These are phyloP conservation scores for Drosophila kuntzei DNA, from an alignment of 2,888 invertebrate genomes.

Conservation along the genomic window DNA sequence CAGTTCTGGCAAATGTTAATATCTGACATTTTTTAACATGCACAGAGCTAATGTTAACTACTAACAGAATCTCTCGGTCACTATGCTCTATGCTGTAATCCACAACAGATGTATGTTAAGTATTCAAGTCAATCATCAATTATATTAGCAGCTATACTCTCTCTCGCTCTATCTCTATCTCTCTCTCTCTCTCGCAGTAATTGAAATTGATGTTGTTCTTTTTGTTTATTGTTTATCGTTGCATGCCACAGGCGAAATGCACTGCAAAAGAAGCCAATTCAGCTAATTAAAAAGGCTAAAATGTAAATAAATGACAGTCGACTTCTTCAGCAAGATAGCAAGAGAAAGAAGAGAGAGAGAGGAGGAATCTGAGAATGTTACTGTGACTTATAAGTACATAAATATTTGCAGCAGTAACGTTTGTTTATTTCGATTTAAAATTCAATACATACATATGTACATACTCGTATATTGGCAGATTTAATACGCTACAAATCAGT, in stretches of 20 bases:
- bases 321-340: neutral
- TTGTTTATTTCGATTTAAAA: constrained; percentile 6
- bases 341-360: neutral
- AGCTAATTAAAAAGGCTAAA: constrained; percentile 51
- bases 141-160: neutral
- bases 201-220: too few species aligned
- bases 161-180: neutral
- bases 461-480: constrained; percentile 8
- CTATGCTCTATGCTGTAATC: neutral
- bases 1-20: too few species aligned
- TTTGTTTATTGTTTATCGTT: too few species aligned
- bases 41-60: neutral
- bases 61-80: neutral
- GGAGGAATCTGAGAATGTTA: neutral
- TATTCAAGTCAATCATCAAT: neutral
- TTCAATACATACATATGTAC: neutral
- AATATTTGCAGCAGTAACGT: neutral
- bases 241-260: constrained; percentile 19
- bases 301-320: constrained; percentile 28
- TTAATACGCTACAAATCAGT: constrained; percentile 18
- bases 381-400: neutral
- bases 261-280: constrained; percentile 14
- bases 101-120: neutral
- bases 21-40: too few species aligned
- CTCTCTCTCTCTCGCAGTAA: neutral